Evolutionary conservation across 2,113 vertebrate species (phyloP).

Genomic region (Chaenogobius annularis): DNA sequence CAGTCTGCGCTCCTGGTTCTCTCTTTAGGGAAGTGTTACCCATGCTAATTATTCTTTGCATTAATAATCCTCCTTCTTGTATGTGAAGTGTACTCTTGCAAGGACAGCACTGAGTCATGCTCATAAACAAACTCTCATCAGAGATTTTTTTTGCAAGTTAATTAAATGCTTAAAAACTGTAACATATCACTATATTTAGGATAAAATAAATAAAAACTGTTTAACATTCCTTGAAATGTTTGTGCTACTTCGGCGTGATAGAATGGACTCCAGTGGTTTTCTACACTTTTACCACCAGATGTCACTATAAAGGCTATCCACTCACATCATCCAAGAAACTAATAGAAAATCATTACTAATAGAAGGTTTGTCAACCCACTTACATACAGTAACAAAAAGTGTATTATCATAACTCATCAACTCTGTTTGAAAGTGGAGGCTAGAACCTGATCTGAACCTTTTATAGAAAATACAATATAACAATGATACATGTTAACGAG

Average conservation of each 20-base stretch:
- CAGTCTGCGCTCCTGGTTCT: constrained; percentile 25
- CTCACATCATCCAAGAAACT: neutral
- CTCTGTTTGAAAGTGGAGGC: neutral
- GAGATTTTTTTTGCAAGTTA: no score
- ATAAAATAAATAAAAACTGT: neutral
- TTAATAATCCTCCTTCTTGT: neutral
- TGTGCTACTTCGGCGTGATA: neutral
- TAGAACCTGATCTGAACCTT: neutral
- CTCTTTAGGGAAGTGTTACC: constrained; percentile 15
- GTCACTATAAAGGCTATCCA: neutral
- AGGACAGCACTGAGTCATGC: neutral
- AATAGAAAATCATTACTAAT: neutral
- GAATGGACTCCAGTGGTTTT: neutral
- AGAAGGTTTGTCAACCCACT: neutral
- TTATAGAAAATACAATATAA: neutral
- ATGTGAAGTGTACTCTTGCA: neutral
- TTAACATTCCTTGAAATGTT: neutral
- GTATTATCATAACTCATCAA: neutral
- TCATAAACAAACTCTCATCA: neutral
- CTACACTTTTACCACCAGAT: neutral
- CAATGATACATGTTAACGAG: no score
- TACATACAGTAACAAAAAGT: neutral
- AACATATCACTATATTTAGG: neutral
- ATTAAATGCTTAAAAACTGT: neutral
- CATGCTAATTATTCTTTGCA: neutral